These are phyloP conservation scores for Drosophila burlai DNA, from an alignment of 1,140 invertebrate genomes.

Conservation along the genomic window DNA sequence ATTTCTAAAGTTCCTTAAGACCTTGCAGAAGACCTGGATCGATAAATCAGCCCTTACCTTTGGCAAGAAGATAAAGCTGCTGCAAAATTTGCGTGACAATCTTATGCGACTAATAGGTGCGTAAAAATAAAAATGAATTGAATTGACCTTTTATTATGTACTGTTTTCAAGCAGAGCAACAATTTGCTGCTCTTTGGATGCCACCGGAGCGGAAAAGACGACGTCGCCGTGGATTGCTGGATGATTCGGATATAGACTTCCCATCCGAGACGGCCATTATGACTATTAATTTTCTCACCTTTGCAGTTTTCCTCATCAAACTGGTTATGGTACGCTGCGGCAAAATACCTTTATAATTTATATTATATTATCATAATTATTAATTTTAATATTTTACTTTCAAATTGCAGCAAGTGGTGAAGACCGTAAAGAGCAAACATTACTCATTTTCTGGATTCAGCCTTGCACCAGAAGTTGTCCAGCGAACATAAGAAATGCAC, in stretches of 20 bases:
- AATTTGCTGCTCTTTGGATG: constrained; percentile 69
- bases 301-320: constrained; percentile 93
- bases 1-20: constrained; percentile 86
- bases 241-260: constrained; percentile 88
- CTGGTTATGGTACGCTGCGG: constrained; percentile 89
- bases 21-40: constrained; percentile 86
- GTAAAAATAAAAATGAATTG: background rate
- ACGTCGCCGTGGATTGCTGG: constrained; percentile 66
- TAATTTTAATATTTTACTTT: background rate
- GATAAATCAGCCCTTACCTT: constrained; percentile 86
- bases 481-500: constrained; percentile 21
- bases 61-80: constrained; percentile 87
- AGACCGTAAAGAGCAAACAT: constrained; percentile 85
- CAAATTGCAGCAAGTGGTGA: constrained; percentile 85
- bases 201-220: constrained; percentile 66
- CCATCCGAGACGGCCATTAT: constrained; percentile 93
- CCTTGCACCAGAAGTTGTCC: constrained; percentile 39
- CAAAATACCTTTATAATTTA: background rate
- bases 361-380: too few species aligned
- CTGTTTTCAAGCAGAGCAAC: constrained; percentile 56
- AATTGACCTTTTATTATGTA: background rate
- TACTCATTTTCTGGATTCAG: constrained; percentile 70
- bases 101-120: constrained; percentile 87
- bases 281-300: constrained; percentile 93
- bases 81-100: constrained; percentile 86